Conservation (phyloP, 2,888 invertebrate genomes). For the Anthophora plumipes region DNA sequence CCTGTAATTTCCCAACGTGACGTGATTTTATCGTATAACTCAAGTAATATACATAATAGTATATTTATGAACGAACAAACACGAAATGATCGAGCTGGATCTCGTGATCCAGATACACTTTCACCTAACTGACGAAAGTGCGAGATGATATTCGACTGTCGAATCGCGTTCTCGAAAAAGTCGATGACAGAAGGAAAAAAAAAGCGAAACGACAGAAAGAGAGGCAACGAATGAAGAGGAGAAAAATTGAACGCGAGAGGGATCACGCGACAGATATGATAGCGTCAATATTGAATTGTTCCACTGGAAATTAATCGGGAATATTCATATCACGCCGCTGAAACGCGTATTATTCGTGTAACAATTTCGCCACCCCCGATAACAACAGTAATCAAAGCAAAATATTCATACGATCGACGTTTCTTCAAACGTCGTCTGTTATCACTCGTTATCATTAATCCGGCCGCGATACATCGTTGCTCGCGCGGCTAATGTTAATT, state of each 20-base stretch:
- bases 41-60: not conserved
- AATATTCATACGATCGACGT: constrained; percentile 31
- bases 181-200: too few species aligned
- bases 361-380: constrained; percentile 30
- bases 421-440: constrained; percentile 15
- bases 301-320: constrained; percentile 40
- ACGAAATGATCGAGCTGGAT: not conserved
- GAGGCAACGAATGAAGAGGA: not conserved
- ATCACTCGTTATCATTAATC: constrained; percentile 7
- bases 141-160: not conserved
- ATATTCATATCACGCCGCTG: constrained; percentile 21
- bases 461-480: constrained; percentile 4
- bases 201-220: not conserved
- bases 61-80: not conserved
- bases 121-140: not conserved
- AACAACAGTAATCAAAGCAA: constrained; percentile 34
- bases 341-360: constrained; percentile 32
- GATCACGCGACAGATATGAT: constrained; percentile 3
- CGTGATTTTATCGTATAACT: constrained; percentile 3
- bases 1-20: not conserved
- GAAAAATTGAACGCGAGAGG: not conserved
- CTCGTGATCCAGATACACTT: not conserved
- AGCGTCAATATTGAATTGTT: constrained; percentile 38
- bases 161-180: not conserved
- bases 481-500: constrained; percentile 19